phyloP scores from a whole-genome alignment of 1,140 invertebrate genomes.

The Helicoverpa zea region DNA sequence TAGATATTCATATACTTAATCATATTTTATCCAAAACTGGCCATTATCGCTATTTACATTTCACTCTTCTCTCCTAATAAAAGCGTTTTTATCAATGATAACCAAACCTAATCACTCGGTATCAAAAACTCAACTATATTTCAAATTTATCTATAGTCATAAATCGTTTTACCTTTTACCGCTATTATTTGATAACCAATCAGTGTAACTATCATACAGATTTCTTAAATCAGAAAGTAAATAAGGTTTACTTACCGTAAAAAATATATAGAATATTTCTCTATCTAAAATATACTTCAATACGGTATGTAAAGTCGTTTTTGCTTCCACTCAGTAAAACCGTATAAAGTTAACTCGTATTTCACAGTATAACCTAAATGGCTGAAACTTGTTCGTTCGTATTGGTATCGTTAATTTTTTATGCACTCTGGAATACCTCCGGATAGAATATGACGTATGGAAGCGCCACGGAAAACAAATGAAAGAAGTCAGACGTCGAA shows the following conservation, averaged over 20 bases:
- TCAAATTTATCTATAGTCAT: slow-evolving; percentile 1
- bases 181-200: background rate
- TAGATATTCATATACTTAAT: background rate
- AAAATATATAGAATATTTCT: no score
- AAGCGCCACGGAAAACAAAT: background rate
- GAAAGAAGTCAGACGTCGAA: background rate
- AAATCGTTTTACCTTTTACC: background rate
- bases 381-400: background rate
- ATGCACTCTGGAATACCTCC: background rate
- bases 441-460: background rate
- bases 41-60: background rate
- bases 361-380: background rate
- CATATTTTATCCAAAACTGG: background rate
- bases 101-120: background rate
- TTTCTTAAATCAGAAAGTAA: no score
- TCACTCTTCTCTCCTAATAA: background rate
- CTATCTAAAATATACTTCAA: background rate
- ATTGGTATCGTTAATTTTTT: slow-evolving; percentile 5
- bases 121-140: slow-evolving; percentile 26
- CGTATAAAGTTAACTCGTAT: slow-evolving; percentile 10
- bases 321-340: background rate
- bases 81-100: slow-evolving; percentile 19
- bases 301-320: background rate
- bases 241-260: no score
- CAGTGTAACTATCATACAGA: no score